A percentile compares a stretch with the other conserved stretches of the same genome.
Evolutionary conservation across 1,140 invertebrate species (phyloP).

Genomic region (Ctenoplectra terminalis): DNA sequence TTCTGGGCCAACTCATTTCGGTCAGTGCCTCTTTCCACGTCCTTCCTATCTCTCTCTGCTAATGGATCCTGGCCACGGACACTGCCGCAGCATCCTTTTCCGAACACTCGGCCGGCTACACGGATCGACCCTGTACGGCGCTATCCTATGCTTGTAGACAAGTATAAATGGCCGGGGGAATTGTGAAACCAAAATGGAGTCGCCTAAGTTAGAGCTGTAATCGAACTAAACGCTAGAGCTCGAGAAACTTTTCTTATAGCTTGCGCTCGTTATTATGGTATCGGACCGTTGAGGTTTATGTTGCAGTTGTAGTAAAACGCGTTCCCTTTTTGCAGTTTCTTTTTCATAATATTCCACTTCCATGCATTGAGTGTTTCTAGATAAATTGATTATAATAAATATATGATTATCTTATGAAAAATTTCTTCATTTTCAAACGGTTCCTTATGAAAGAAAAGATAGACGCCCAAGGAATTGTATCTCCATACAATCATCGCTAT

Average conservation of each 20-base stretch:
- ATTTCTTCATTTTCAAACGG: too few relatives aligned
- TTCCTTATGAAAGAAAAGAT: too few relatives aligned
- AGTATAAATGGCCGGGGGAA: background rate
- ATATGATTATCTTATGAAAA: too few relatives aligned
- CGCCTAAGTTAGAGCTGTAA: background rate
- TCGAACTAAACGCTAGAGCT: background rate
- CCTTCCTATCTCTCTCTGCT: constrained; percentile 69
- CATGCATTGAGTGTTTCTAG: too few relatives aligned
- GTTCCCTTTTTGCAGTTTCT: too few relatives aligned
- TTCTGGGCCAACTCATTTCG: constrained; percentile 58
- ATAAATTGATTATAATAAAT: too few relatives aligned
- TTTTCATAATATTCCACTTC: too few relatives aligned
- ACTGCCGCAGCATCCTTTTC: background rate
- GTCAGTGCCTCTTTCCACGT: constrained; percentile 60
- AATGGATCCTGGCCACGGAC: constrained; percentile 57
- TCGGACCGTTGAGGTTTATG: too few relatives aligned
- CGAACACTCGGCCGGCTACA: background rate
- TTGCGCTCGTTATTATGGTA: too few relatives aligned
- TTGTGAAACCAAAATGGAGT: background rate
- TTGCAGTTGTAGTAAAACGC: too few relatives aligned
- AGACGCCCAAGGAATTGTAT: too few relatives aligned
- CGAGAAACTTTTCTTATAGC: background rate
- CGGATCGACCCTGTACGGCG: background rate
- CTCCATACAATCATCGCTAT: background rate
- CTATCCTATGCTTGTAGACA: background rate